Base-by-base conservation (phyloP, 2,113 vertebrate genomes). In the Brachypteracias leptosomus region DNA sequence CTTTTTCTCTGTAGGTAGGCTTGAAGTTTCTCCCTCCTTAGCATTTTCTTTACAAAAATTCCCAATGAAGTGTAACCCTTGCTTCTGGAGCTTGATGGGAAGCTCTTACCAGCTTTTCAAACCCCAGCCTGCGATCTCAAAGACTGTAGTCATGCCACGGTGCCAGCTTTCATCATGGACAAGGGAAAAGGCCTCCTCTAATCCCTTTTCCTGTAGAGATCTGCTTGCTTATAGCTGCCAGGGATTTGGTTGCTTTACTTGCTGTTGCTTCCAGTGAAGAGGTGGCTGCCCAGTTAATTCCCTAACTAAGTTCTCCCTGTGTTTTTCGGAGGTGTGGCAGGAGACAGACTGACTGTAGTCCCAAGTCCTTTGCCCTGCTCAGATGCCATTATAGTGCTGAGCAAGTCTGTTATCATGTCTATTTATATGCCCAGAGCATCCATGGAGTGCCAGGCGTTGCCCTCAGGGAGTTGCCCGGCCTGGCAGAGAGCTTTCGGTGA, bases 61-160 rank as follows among this genome's bases (percentile, higher is more conserved):
- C 9, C 55, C 16, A 10, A 1, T 35, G 54, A 59, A 61, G 25
- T 25, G 11, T 42, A 47, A 6, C 62, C 0, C 0, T 52, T 49
- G 28, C 38, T 87, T 58, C 36, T 54, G 65, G 47, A 92, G 47
- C 38, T 13, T 15, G 7, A 13, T 20, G 38, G 47, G 67, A 67
- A 83, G 36, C 72, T 71, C n/a, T 31, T 61, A 21, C 5, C 36
- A 79, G 35, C 10, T 78, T 21, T 57, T 88, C 35, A 26, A 7
- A 21, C 14, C 6, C 22, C 22, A 33, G 0, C 28, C 38, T 52
- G 66, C 55, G 11, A 7, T 67, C 28, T 57, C 7, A 12, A 63
- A 77, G 21, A 31, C 51, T 51, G 7, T 55, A 31, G 18, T 52
- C 3, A 5, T n/a, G 24, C 22, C 6, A 9, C 22, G 16, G 36